Base-by-base conservation (phyloP, 2,888 invertebrate species). In the Cheilosia vernalis region DNA sequence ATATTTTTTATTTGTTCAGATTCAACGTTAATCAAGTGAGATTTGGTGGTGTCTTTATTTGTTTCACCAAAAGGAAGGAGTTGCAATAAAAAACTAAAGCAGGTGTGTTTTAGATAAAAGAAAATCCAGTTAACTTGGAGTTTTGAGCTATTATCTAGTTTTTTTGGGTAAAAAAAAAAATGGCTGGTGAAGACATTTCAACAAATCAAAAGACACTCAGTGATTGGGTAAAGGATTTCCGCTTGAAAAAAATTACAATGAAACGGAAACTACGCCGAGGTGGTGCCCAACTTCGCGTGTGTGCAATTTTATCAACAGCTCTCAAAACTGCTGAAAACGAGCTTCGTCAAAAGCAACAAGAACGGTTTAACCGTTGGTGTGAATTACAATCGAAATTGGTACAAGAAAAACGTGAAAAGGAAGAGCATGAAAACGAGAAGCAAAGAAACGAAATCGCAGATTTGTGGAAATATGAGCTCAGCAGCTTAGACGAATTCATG, bases 401-500 rank as follows among this genome's bases (percentile, higher is more conserved):
- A 21, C 51, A 83, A 58, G 60, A 40, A 1, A 51, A 79, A 51
- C 47, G 51, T 9, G 37, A 49, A 17, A 21, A 47, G 0, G 67
- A 60, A 61, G 13, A 87, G 56, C 88, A 88, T 63, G 88, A 89
- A 7, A 89, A 88, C 80, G 86, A 87, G 64, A 88, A 89, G 67
- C 88, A 89, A 74, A 89, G 88, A 82, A 88, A 88, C 76, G 88
- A 89, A 86, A 87, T 90, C 55, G 89, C 88, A 67, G 89, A 90
- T 87, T 87, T 92, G 82, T 92, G 92, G 92, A 91, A 90, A 87
- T 92, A 93, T 88, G 94, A 94, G 89, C 91, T 94, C 61, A 93
- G 91, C 90, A 93, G 93, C 88, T 90, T 94, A 87, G 93, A 94
- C 90, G 91, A 91, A 86, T 94, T 94, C 89, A 94, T 94, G 93